A percentile compares a stretch with the other conserved stretches of the same genome.
These are phyloP conservation scores for Diplodus sargus DNA, from an alignment of 2,797 vertebrate genomes.

Conservation along the genomic window DNA sequence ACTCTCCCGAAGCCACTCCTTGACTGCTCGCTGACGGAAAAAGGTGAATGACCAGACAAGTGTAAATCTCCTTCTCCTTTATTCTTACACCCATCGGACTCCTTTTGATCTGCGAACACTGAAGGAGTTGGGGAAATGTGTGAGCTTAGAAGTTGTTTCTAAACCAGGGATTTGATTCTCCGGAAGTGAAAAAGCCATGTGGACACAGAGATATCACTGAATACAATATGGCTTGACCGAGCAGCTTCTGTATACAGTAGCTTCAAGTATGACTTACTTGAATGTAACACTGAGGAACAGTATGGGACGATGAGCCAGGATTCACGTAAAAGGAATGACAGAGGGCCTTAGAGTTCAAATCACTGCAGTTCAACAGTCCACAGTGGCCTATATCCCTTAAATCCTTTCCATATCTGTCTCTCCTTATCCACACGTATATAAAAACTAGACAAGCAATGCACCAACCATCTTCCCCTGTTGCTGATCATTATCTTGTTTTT, in stretches of 20 bases:
- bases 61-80: slow-evolving; percentile 34
- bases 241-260: slow-evolving; percentile 43
- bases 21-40: slow-evolving; percentile 54
- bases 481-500: slow-evolving; percentile 48
- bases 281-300: slow-evolving; percentile 76
- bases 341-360: slow-evolving; percentile 70
- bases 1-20: slow-evolving; percentile 60
- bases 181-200: slow-evolving; percentile 72
- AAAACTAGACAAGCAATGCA: slow-evolving; percentile 38
- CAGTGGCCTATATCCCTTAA: slow-evolving; percentile 72
- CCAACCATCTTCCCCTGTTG: slow-evolving; percentile 22
- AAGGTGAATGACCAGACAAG: slow-evolving; percentile 37
- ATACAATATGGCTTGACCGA: slow-evolving; percentile 59
- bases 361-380: slow-evolving; percentile 71
- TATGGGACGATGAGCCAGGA: slow-evolving; percentile 82
- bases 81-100: slow-evolving; percentile 41
- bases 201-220: slow-evolving; percentile 61
- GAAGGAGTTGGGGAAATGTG: slow-evolving; percentile 51
- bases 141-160: slow-evolving; percentile 63
- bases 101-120: slow-evolving; percentile 51
- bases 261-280: slow-evolving; percentile 66
- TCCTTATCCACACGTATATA: slow-evolving; percentile 75
- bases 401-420: slow-evolving; percentile 71
- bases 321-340: slow-evolving; percentile 79
- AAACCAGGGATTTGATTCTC: slow-evolving; percentile 71